These are phyloP conservation scores for Alethe castanea DNA, from an alignment of 2,113 vertebrate species.

Conservation along the genomic window DNA sequence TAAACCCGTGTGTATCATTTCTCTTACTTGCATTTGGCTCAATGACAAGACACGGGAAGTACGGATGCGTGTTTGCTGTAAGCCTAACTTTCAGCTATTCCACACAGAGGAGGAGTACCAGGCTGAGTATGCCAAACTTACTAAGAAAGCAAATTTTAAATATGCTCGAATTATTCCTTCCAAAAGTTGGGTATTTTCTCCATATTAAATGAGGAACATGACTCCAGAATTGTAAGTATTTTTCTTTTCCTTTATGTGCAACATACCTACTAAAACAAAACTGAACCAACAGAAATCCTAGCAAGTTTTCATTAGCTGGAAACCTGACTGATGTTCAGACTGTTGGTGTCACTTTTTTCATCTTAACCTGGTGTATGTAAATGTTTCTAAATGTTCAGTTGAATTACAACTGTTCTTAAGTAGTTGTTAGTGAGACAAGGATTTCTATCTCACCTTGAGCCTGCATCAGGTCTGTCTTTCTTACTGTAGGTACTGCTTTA, in stretches of 20 bases:
- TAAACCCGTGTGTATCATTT: background rate
- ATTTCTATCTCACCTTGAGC: constrained; percentile 41
- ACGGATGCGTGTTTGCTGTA: background rate
- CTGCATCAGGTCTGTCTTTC: background rate
- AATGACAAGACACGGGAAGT: background rate
- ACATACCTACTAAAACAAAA: background rate
- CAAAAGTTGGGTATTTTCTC: background rate
- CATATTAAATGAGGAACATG: background rate
- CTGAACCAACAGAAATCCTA: background rate
- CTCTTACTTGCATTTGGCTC: background rate
- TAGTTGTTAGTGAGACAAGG: background rate
- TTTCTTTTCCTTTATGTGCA: background rate
- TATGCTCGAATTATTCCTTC: background rate
- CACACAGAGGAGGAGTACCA: rapidly evolving
- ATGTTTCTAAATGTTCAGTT: background rate
- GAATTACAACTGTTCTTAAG: background rate
- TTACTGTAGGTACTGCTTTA: background rate
- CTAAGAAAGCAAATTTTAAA: background rate
- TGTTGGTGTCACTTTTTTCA: background rate
- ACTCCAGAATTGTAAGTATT: background rate
- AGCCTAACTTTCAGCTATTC: background rate
- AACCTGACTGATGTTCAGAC: background rate
- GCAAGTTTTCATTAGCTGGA: background rate
- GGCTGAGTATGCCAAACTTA: background rate
- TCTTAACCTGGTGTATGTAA: background rate